Conservation (phyloP, 2,888 invertebrate genomes). For the Sisyra terminalis region DNA sequence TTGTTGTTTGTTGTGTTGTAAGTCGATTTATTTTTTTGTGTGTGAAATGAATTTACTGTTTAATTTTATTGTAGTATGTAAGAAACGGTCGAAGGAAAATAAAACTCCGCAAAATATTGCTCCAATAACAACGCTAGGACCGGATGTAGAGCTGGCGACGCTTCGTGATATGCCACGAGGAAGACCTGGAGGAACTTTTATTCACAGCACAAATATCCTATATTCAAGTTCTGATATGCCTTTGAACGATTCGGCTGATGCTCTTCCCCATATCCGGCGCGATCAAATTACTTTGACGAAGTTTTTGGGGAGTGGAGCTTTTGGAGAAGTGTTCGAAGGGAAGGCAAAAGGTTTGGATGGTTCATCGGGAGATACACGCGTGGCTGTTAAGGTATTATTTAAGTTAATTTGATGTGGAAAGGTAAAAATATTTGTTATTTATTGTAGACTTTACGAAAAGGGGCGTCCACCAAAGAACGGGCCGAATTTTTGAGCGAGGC, state of each 20-base stretch:
- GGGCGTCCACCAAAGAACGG: constrained; percentile 78
- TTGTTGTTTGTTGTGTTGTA: constrained; percentile 33
- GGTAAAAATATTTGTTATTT: too few relatives aligned
- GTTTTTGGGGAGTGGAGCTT: constrained; percentile 89
- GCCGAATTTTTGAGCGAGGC: constrained; percentile 94
- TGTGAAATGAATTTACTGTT: background rate
- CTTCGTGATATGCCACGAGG: constrained; percentile 62
- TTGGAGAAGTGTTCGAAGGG: constrained; percentile 95
- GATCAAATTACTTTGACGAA: constrained; percentile 76
- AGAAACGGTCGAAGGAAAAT: constrained; percentile 47
- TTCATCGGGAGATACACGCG: constrained; percentile 40
- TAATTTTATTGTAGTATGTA: constrained; percentile 34
- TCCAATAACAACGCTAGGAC: constrained; percentile 30
- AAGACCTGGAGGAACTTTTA: constrained; percentile 37
- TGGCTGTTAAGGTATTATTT: constrained; percentile 70
- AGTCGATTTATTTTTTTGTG: too few relatives aligned
- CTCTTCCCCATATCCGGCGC: constrained; percentile 70
- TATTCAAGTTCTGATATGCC: constrained; percentile 44
- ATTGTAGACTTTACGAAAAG: constrained; percentile 71
- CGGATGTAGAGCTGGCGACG: constrained; percentile 74
- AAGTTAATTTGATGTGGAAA: too few relatives aligned
- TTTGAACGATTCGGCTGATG: constrained; percentile 61
- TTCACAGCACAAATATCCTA: constrained; percentile 70
- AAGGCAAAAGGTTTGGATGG: constrained; percentile 50
- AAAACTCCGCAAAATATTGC: constrained; percentile 41